These are phyloP conservation scores for Sepiola atlantica DNA, from an alignment of 2,888 invertebrate species.

Conservation along the genomic window DNA sequence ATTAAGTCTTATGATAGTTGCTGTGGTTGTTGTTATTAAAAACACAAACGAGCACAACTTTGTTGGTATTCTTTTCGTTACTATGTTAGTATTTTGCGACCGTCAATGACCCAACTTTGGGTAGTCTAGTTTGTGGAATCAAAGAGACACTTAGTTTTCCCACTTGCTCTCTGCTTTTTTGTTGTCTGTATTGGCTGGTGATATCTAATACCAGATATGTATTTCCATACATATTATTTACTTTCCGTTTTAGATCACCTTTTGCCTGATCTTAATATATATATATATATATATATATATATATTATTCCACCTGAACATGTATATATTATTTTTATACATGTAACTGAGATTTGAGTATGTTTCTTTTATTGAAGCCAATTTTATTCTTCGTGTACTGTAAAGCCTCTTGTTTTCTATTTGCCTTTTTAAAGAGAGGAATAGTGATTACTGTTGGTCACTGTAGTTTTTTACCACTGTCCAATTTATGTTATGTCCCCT, in stretches of 20 bases:
- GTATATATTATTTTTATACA: not conserved
- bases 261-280: not conserved
- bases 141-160: not conserved
- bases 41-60: not conserved
- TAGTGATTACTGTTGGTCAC: slow-evolving; percentile 34
- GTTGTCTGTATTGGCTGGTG: not conserved
- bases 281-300: not conserved
- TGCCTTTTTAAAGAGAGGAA: slow-evolving; percentile 36
- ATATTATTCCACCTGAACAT: not conserved
- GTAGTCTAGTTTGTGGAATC: not conserved
- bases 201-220: not conserved
- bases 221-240: not conserved
- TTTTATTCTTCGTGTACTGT: not conserved
- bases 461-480: slow-evolving; percentile 41
- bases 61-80: not conserved
- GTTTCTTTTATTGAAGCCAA: not conserved
- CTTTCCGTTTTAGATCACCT: not conserved
- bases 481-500: slow-evolving; percentile 47
- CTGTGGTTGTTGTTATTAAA: not conserved
- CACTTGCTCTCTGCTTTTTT: not conserved
- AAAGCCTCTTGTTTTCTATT: slow-evolving; percentile 37
- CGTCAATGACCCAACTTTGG: not conserved
- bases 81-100: not conserved
- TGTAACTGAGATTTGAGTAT: not conserved
- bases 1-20: too few species aligned